phyloP scores from a whole-genome alignment of 92 coral and sea anemone genomes.

The Phenganax stokvisi region DNA sequence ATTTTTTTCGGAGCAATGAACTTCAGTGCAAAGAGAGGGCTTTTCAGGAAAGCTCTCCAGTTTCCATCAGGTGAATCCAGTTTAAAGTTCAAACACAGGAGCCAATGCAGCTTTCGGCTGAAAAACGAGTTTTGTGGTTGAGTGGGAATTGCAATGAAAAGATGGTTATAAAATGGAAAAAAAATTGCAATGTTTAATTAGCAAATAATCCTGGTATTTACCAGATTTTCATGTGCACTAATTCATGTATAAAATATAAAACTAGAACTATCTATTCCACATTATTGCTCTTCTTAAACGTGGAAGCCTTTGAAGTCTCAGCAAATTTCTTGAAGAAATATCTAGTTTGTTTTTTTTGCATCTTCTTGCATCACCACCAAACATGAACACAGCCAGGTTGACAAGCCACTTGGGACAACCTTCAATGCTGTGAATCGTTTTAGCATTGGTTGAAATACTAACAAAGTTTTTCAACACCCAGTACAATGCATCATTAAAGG shows the following conservation, averaged over 20 bases:
- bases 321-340: neutral
- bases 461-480: neutral
- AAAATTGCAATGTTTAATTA: too few relatives aligned
- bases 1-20: too few relatives aligned
- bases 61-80: too few relatives aligned
- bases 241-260: neutral
- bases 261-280: neutral
- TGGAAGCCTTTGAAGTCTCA: neutral
- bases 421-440: neutral
- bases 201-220: too few relatives aligned
- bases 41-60: too few relatives aligned
- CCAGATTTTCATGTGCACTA: too few relatives aligned
- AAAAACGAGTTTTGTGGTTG: too few relatives aligned
- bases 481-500: neutral
- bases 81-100: too few relatives aligned
- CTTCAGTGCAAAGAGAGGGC: too few relatives aligned
- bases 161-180: too few relatives aligned
- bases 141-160: too few relatives aligned
- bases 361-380: neutral
- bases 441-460: neutral
- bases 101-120: too few relatives aligned
- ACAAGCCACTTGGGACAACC: slow-evolving; percentile 16
- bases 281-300: neutral
- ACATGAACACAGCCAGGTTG: neutral
- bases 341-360: neutral